These are phyloP conservation scores for Enteromius anoplus DNA, from an alignment of 2,797 vertebrate species.

Conservation along the genomic window DNA sequence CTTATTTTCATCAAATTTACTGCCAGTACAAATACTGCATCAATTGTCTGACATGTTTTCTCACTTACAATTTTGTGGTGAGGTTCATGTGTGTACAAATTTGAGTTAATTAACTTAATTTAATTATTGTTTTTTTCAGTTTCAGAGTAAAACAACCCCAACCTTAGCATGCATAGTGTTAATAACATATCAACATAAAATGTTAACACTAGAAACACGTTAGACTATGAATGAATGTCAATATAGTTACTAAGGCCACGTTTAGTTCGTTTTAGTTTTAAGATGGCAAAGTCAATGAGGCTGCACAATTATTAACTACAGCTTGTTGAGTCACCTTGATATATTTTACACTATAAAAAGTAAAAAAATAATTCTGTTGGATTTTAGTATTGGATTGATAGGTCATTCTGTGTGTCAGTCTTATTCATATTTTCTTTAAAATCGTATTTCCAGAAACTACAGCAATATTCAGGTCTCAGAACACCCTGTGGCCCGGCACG, in stretches of 20 bases:
- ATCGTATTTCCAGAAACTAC: slow-evolving; percentile 66
- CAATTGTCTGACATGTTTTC: too few species aligned
- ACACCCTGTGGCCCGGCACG: slow-evolving; percentile 70
- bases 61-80: neutral
- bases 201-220: neutral
- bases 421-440: neutral
- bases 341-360: neutral
- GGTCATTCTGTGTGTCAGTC: neutral
- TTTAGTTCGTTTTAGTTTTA: too few species aligned
- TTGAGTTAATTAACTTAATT: too few species aligned
- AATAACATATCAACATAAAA: too few species aligned
- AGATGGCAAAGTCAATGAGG: neutral
- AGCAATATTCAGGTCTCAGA: slow-evolving; percentile 66
- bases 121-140: neutral
- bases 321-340: neutral
- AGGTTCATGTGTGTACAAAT: neutral
- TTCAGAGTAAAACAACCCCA: neutral
- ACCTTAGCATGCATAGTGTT: too few species aligned
- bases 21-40: too few species aligned
- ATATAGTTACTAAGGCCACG: neutral
- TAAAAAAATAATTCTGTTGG: neutral
- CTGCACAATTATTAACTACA: neutral
- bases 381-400: neutral
- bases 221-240: too few species aligned
- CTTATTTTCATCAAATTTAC: too few species aligned